A percentile compares a stretch with the other conserved stretches of the same genome.
Evolutionary conservation across 1,140 invertebrate genomes (phyloP).

Genomic region (Trichoplusia ni): DNA sequence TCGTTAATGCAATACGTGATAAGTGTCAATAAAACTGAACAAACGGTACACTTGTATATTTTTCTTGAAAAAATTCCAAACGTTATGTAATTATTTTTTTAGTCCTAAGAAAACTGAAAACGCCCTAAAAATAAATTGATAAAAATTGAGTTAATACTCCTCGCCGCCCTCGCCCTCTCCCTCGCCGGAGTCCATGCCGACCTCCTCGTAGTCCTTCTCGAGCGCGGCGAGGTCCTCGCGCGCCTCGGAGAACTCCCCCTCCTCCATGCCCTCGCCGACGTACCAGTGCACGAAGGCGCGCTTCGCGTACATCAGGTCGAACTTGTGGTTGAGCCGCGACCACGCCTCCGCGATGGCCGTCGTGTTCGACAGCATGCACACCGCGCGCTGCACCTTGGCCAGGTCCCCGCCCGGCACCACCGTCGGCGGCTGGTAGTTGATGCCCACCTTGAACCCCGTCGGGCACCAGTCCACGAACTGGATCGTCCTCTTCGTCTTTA

Average conservation of each 20-base stretch:
- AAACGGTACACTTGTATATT: slow-evolving; percentile 1
- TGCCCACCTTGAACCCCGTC: slow-evolving; percentile 91
- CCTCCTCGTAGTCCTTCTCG: slow-evolving; percentile 93
- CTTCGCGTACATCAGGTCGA: slow-evolving; percentile 85
- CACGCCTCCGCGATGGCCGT: slow-evolving; percentile 91
- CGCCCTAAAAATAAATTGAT: slow-evolving; percentile 32
- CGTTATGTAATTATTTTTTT: background rate
- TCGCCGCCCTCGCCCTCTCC: slow-evolving; percentile 88
- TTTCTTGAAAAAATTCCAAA: background rate
- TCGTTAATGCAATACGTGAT: too few relatives aligned
- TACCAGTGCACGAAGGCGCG: slow-evolving; percentile 91
- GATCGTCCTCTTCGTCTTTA: slow-evolving; percentile 91
- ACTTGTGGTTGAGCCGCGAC: slow-evolving; percentile 91
- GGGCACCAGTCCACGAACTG: slow-evolving; percentile 96
- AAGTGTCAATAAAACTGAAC: too few relatives aligned
- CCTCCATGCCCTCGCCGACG: slow-evolving; percentile 93
- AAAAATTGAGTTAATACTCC: slow-evolving; percentile 84
- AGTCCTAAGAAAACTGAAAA: background rate
- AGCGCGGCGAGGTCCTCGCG: slow-evolving; percentile 92
- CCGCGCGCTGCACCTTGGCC: slow-evolving; percentile 89
- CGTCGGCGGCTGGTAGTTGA: slow-evolving; percentile 90
- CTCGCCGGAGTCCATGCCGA: slow-evolving; percentile 88
- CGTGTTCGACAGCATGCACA: slow-evolving; percentile 94
- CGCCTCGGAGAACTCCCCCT: slow-evolving; percentile 93
- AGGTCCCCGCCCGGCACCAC: slow-evolving; percentile 92